Base-by-base conservation (phyloP, 2,113 vertebrate species). In the Dipodomys merriami region DNA sequence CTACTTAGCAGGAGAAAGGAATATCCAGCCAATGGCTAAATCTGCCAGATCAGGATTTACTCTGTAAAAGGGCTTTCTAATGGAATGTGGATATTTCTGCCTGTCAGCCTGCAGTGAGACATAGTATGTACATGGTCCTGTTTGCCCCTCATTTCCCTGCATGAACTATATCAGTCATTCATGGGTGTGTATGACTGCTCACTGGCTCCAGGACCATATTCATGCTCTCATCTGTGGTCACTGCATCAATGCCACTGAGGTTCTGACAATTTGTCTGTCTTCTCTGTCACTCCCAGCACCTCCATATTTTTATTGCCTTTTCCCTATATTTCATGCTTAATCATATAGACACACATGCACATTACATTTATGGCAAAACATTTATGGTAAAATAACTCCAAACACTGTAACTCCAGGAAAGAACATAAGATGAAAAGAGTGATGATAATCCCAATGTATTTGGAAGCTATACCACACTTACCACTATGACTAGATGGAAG, bases 11-110 rank as follows among this genome's bases (percentile, higher is more conserved):
- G 69, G 35, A 83, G 29, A 11, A 27, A 44, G 83, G 23, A 77
- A 1, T 39, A 49, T 30, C n/a, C 83, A 77, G 29, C 53, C 83
- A 84, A 84, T 96, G 79, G 39, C 91, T 87, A 57, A 84, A 69
- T 87, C 84, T 19, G 10, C 68, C 89, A 86, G 72, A 73, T 91
- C 80, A 89, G 53, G 25, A 23, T 88, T 60, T 85, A 30, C 57
- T 44, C 79, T 64, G 5, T 93, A 79, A 78, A 78, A 65, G 15
- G 74, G 46, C 68, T 88, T 33, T 89, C 81, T 69, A 6, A 16
- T 15, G 73, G 77, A 68, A 81, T 5, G 9, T 49, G 35, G 53
- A 1, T 62, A 5, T 57, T 20, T 68, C 79, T 62, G 39, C 44
- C 76, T 62, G 15, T 60, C 30, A 46, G 83, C 68, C 68, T 67